These are phyloP conservation scores for Temnothorax nylanderi DNA, from an alignment of 1,140 invertebrate genomes.

Conservation along the genomic window DNA sequence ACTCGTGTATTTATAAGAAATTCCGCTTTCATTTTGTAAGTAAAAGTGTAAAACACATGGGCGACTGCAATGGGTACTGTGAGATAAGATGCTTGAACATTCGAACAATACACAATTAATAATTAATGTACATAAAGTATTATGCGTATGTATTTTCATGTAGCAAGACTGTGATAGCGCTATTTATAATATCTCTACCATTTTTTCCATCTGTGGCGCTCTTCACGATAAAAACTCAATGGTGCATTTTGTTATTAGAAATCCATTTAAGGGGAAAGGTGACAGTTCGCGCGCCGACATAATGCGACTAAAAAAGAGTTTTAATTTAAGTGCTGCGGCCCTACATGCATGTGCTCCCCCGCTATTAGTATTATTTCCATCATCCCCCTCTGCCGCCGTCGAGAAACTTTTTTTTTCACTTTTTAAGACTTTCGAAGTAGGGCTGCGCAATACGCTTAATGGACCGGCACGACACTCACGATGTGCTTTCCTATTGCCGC, in stretches of 20 bases:
- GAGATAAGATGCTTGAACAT: neutral
- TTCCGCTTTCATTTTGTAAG: neutral
- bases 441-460: constrained; percentile 73
- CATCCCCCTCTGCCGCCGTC: neutral
- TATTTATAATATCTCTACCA: neutral
- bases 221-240: constrained; percentile 25
- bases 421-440: constrained; percentile 41
- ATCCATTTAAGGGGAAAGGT: constrained; percentile 50
- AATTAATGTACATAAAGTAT: no score
- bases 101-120: neutral
- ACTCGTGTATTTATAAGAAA: constrained; percentile 15
- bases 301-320: constrained; percentile 46
- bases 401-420: constrained; percentile 18
- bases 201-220: neutral
- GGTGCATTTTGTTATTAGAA: constrained; percentile 44
- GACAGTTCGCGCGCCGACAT: constrained; percentile 32
- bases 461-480: constrained; percentile 63
- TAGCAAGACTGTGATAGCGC: neutral
- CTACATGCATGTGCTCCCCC: constrained; percentile 44
- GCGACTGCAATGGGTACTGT: no score
- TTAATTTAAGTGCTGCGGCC: constrained; percentile 51
- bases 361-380: constrained; percentile 52
- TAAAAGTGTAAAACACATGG: neutral
- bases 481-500: constrained; percentile 61
- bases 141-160: neutral